Base-by-base conservation (phyloP, 1,140 invertebrate genomes). In the Planococcus citri region DNA sequence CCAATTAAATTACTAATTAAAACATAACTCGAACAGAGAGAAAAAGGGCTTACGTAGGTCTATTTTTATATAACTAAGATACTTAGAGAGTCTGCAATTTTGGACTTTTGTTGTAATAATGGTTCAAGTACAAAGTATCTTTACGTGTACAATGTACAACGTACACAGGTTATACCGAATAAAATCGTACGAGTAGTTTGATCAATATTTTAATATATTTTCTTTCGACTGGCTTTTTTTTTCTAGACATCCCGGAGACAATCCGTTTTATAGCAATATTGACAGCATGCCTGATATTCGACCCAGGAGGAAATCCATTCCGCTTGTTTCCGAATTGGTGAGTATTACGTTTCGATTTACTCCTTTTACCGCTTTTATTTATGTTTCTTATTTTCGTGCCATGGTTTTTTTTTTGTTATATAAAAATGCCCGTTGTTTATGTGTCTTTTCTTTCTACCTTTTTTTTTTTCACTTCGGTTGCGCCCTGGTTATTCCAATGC, bases 251-350 rank as follows among this genome's bases (percentile, higher is more conserved):
- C 88, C 91, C 21, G 91, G 91, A 71, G 92, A 97, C 80, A 98
- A 97, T 82, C 93, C 95, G 12, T 99, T 99, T 84, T 99, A 98
- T 85, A 98, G 92, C 78, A 96, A 94, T 80, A 99, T 99, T 81
- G 96, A 99, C 86, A 97, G 95, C 77, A 98, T 97, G 93, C 96
- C 97, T 33, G 95, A 98, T 78, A 97, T 99, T 80, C 87, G 95
- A 78, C 94, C 94, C 69, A 84, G 90, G 76, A 85, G 95, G 77
- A 98, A 98, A 82, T 97, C 95, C 24, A 97, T 98, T 76, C 94
- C 95, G 70, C 86, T 98, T 75, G 96, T 99, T 75, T 98, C 95
- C 71, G 97, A 99, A 82, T 84, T 99, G 88, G 97, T 99, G 88
- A 89, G 92, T 89, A 78, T 64, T 64, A 24, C 10, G 25, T 24